phyloP scores from a whole-genome alignment of 2,888 invertebrate genomes.

The Globia sparganii region DNA sequence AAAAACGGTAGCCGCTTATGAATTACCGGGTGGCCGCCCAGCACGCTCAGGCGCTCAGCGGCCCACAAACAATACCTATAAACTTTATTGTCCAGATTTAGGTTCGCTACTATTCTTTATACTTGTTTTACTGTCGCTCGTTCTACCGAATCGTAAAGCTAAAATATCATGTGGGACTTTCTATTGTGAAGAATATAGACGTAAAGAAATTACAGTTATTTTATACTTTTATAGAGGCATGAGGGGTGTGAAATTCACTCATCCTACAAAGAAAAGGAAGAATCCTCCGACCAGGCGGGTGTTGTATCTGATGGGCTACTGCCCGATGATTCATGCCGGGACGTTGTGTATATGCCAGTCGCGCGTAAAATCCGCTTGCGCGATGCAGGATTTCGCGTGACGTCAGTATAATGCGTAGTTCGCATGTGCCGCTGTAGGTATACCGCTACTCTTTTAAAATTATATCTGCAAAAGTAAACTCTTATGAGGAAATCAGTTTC shows the following conservation, averaged over 20 bases:
- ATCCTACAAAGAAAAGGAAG: neutral
- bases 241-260: neutral
- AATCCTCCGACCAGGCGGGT: neutral
- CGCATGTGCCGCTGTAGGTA: neutral
- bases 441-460: neutral
- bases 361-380: neutral
- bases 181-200: neutral
- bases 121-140: constrained; percentile 41
- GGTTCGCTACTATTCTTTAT: constrained; percentile 28
- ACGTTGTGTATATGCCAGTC: neutral
- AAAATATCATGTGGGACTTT: constrained; percentile 18
- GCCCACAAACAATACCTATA: constrained; percentile 49
- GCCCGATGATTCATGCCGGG: neutral
- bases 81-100: constrained; percentile 55
- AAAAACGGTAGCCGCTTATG: neutral
- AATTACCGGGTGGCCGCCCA: neutral
- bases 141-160: constrained; percentile 37
- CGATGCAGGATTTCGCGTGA: neutral
- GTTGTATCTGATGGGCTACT: neutral
- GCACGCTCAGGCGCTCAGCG: constrained; percentile 32
- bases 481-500: neutral
- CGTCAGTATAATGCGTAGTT: neutral
- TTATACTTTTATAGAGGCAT: no score
- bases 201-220: neutral
- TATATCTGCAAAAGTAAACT: neutral